Evolutionary conservation across 2,888 invertebrate genomes (phyloP).

Genomic region (Hypselothyrea guttata): DNA sequence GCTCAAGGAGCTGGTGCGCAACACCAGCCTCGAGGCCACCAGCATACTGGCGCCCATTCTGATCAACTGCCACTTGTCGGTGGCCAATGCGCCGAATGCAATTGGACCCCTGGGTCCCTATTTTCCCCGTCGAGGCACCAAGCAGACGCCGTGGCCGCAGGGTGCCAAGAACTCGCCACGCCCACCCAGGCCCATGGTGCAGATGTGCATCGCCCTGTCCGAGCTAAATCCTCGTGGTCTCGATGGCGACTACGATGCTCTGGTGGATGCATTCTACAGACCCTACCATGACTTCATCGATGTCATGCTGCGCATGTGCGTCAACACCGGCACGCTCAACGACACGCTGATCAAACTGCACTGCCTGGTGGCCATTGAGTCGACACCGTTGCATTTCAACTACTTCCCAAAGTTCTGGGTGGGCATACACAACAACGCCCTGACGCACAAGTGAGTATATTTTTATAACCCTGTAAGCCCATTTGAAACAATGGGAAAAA

Average conservation of each 20-base stretch:
- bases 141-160: constrained; percentile 83
- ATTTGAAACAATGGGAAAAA: too few species aligned
- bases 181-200: constrained; percentile 90
- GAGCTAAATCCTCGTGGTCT: constrained; percentile 86
- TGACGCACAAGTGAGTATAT: constrained; percentile 80
- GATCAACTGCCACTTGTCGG: constrained; percentile 91
- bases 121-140: constrained; percentile 88
- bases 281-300: constrained; percentile 96
- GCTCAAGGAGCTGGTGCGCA: constrained; percentile 81
- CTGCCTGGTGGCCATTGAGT: constrained; percentile 95
- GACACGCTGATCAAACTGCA: constrained; percentile 93
- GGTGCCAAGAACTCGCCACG: constrained; percentile 86
- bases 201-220: constrained; percentile 91
- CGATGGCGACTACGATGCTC: constrained; percentile 90
- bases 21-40: constrained; percentile 83
- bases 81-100: constrained; percentile 88
- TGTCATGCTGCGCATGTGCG: constrained; percentile 91
- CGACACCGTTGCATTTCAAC: constrained; percentile 92
- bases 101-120: constrained; percentile 89
- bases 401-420: constrained; percentile 96
- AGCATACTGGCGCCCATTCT: constrained; percentile 92
- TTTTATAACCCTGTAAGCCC: too few species aligned
- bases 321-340: constrained; percentile 93
- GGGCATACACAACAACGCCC: constrained; percentile 88
- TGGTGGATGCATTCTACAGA: constrained; percentile 89